Evolutionary conservation across 1,140 invertebrate species (phyloP), one percentile per base, ranked within the genome.

Genomic region (Aphelinus certus): DNA sequence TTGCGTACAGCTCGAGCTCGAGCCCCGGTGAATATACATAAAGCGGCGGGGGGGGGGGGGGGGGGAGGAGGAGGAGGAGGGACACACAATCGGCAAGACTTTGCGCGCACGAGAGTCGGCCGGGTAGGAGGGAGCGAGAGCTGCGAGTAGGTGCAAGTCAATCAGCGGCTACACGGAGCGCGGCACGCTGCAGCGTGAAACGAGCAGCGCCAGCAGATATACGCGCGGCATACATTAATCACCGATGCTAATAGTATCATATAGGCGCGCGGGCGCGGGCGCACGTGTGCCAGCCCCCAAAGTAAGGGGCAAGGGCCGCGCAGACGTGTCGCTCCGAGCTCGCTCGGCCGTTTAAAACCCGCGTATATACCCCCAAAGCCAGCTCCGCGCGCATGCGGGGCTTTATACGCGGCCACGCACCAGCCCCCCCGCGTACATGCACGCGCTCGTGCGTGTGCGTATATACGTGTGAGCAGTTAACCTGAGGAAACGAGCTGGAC

Each of bases 181-280:
- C 51, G 45, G 82, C 77, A 76, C 80, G 81, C 81, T 6, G 51
- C 78, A 78, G 80, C 81, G 79, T 81, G 78, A 82, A 85, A 84
- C 84, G 81, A 81, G 82, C 81, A 81, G 26, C 26, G 26, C 26
- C 26, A 26, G 26, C 26, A 26, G 26, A 26, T 26, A 26, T 26
- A 26, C 26, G 26, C 26, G 79, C 84, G 82, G 83, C 85, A 84
- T 86, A 86, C 85, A 87, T 87, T 86, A 87, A 86, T 87, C 86
- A 86, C 84, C 77, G 85, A 86, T 87, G 86, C 84, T 87, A 86
- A 87, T 87, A 84, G 84, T 85, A 86, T 87, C 85, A 86, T 85
- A 85, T 53, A 60, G 7, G 3, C 26, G 7, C 57, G 57, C 26
- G 26, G 7, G 26, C 57, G 83, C 82, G 79, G 79, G 80, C 83